Percentiles rank a stretch among this genome's conserved stretches.
These are phyloP conservation scores for Falco novaeseelandiae DNA, from an alignment of 2,797 vertebrate genomes.

Conservation along the genomic window DNA sequence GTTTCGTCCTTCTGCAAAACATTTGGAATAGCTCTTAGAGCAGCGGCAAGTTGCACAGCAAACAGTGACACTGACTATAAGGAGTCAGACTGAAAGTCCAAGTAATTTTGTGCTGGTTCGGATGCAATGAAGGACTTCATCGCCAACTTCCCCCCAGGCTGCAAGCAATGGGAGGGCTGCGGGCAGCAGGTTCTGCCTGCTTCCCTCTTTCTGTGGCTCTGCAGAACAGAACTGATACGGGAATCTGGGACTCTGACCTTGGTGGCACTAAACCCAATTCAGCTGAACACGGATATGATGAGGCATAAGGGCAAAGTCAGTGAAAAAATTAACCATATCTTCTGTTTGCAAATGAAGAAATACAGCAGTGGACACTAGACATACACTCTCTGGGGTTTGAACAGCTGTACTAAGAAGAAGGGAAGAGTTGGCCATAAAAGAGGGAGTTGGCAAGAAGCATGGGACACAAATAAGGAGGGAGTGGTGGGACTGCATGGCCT, in stretches of 20 bases:
- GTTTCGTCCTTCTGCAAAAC: background rate
- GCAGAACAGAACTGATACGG: background rate
- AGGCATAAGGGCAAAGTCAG: background rate
- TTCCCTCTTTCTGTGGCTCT: slow-evolving; percentile 3
- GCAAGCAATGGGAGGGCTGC: background rate
- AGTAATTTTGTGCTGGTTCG: background rate
- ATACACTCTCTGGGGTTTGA: background rate
- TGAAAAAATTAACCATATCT: background rate
- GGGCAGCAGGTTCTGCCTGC: background rate
- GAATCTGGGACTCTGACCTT: background rate
- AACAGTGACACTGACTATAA: background rate
- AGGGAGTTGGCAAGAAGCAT: background rate
- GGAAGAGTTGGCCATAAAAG: background rate
- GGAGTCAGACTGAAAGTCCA: background rate
- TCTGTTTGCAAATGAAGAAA: background rate
- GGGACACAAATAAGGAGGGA: background rate
- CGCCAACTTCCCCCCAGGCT: background rate
- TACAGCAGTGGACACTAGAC: background rate
- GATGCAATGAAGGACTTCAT: background rate
- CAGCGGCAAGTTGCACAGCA: background rate
- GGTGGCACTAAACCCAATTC: background rate
- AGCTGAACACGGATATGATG: accelerated
- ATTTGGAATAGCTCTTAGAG: background rate
- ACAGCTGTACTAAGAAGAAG: background rate
- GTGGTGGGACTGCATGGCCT: background rate